These are phyloP conservation scores for Trilocha varians DNA, from an alignment of 2,888 invertebrate species.

Conservation along the genomic window DNA sequence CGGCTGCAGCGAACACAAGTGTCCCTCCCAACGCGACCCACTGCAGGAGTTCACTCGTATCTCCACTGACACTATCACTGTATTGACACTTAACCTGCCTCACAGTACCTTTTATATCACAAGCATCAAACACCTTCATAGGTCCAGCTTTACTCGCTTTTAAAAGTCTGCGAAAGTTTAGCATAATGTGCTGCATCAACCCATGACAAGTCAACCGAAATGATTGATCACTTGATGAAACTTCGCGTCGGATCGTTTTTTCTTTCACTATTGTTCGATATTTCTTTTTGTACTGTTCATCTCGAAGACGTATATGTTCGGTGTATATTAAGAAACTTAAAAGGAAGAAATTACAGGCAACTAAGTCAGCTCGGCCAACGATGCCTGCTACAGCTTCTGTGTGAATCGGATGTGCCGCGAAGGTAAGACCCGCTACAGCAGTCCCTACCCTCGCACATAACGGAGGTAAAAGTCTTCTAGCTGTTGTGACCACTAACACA, in stretches of 20 bases:
- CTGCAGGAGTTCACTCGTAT: constrained; percentile 57
- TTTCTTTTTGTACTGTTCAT: constrained; percentile 50
- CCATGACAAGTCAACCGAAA: constrained; percentile 61
- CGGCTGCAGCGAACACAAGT: constrained; percentile 79
- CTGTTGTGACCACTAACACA: constrained; percentile 84
- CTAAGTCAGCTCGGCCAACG: constrained; percentile 95
- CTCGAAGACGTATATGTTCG: constrained; percentile 81
- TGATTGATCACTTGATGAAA: constrained; percentile 39
- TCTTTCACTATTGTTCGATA: constrained; percentile 49
- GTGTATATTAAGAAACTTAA: constrained; percentile 89
- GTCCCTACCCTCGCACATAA: constrained; percentile 78
- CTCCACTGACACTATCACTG: constrained; percentile 57
- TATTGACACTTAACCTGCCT: constrained; percentile 52
- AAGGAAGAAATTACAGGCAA: constrained; percentile 92
- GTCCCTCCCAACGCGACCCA: constrained; percentile 76
- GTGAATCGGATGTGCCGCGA: constrained; percentile 96
- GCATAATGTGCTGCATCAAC: constrained; percentile 56
- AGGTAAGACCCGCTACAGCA: constrained; percentile 85
- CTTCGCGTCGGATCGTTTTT: constrained; percentile 34
- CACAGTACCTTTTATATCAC: constrained; percentile 45
- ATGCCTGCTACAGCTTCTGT: constrained; percentile 97
- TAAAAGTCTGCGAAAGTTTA: constrained; percentile 53
- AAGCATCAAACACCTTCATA: constrained; percentile 47
- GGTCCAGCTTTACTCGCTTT: constrained; percentile 58
- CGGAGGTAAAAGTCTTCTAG: constrained; percentile 78